Conservation (phyloP, 2,113 vertebrate genomes). For the Ophthalmotilapia sp. region DNA sequence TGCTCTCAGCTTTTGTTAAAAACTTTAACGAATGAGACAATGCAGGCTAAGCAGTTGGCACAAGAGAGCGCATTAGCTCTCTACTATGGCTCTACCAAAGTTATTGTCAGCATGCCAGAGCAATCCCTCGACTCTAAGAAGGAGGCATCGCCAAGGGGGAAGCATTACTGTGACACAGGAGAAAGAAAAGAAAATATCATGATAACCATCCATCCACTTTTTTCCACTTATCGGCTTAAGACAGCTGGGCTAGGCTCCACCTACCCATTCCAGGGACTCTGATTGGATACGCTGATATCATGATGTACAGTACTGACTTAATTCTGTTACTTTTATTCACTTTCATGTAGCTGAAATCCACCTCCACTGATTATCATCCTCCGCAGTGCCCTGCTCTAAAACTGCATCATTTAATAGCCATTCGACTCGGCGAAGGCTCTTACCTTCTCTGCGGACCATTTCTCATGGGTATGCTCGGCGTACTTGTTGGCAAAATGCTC, state of each 20-base stretch:
- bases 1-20: neutral
- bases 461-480: conserved; percentile 90
- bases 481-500: conserved; percentile 93
- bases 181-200: neutral
- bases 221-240: neutral
- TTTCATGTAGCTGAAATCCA: neutral
- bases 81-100: neutral
- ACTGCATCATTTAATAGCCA: neutral
- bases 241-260: neutral
- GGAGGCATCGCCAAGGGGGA: neutral
- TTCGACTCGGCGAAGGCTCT: neutral
- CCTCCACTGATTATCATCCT: neutral
- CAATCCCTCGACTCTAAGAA: neutral
- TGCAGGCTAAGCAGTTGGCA: conserved; percentile 2
- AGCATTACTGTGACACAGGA: neutral
- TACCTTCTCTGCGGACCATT: conserved; percentile 98
- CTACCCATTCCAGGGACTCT: neutral
- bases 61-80: neutral
- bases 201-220: neutral
- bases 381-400: neutral
- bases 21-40: neutral
- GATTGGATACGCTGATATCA: neutral
- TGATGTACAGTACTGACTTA: neutral
- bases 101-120: conserved; percentile 6
- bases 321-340: neutral